Conservation (phyloP, 2,888 invertebrate species). For the Ommatoiulus sabulosus region DNA sequence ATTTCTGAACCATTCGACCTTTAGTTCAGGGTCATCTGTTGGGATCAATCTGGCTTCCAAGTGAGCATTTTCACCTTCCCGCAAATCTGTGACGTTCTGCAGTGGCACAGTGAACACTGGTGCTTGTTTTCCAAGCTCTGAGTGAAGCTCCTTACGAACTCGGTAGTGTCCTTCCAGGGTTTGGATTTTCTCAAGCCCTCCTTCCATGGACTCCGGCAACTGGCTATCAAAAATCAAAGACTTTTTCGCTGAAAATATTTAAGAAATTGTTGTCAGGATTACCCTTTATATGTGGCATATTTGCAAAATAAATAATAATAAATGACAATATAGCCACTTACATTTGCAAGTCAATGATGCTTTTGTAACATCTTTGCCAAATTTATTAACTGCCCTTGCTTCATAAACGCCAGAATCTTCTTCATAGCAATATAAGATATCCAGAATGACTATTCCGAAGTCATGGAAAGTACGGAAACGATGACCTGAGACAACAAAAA, state of each 20-base stretch:
- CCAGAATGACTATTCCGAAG: constrained; percentile 95
- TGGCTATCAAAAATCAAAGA: constrained; percentile 92
- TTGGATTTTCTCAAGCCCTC: constrained; percentile 92
- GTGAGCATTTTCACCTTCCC: constrained; percentile 92
- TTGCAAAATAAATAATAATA: background rate
- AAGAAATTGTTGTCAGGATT: background rate
- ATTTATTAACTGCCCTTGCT: constrained; percentile 91
- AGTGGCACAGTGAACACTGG: constrained; percentile 91
- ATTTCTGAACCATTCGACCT: constrained; percentile 96
- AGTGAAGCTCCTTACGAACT: constrained; percentile 77
- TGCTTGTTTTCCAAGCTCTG: constrained; percentile 84
- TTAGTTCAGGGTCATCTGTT: constrained; percentile 89
- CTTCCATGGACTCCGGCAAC: constrained; percentile 95
- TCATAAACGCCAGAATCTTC: constrained; percentile 95
- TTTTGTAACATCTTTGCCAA: constrained; percentile 87
- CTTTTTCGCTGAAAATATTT: constrained; percentile 74
- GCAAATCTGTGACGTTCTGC: constrained; percentile 85
- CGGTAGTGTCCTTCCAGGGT: constrained; percentile 90
- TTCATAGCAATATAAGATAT: constrained; percentile 95
- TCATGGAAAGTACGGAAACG: constrained; percentile 98
- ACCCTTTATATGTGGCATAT: background rate
- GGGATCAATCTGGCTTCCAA: constrained; percentile 85
- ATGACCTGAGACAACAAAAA: constrained; percentile 78
- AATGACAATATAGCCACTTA: constrained; percentile 58
- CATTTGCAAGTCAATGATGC: constrained; percentile 85